Conservation (phyloP, 1,140 invertebrate species). For the Drosophila orosa region DNA sequence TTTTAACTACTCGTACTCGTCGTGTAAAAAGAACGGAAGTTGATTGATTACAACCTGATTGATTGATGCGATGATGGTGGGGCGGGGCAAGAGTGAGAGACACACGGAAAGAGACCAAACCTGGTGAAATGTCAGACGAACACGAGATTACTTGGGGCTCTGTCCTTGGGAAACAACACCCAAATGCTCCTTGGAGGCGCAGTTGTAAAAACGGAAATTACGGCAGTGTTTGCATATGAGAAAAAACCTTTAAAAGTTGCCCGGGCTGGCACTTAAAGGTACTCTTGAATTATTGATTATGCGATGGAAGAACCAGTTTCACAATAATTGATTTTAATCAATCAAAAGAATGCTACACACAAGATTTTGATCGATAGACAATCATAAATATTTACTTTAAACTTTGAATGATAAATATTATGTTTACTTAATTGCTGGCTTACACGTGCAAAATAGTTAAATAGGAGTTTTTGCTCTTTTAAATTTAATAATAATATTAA, state of each 20-base stretch:
- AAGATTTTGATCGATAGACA: constrained; percentile 34
- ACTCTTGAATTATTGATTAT: constrained; percentile 34
- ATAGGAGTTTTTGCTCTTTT: no score
- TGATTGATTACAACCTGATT: constrained; percentile 51
- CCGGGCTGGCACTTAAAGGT: constrained; percentile 22
- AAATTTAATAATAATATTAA: no score
- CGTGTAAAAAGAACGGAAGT: constrained; percentile 36
- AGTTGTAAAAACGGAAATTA: constrained; percentile 19
- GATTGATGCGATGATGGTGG: constrained; percentile 26
- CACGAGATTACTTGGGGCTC: constrained; percentile 2
- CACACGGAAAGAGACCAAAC: constrained; percentile 1
- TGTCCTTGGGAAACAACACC: constrained; percentile 26
- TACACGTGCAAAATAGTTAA: background rate
- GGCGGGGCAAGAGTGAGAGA: background rate
- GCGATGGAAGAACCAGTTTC: constrained; percentile 19
- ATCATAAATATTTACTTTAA: background rate
- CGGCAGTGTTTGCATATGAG: constrained; percentile 33
- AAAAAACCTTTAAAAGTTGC: constrained; percentile 1
- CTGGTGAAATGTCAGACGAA: constrained; percentile 39
- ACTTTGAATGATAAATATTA: background rate
- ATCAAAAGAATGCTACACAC: constrained; percentile 29
- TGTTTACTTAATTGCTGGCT: background rate
- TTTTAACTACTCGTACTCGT: constrained; percentile 45
- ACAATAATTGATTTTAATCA: constrained; percentile 24
- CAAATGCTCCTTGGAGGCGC: background rate